Conservation (phyloP, 2,113 vertebrate genomes). For the Dromiciops gliroides region DNA sequence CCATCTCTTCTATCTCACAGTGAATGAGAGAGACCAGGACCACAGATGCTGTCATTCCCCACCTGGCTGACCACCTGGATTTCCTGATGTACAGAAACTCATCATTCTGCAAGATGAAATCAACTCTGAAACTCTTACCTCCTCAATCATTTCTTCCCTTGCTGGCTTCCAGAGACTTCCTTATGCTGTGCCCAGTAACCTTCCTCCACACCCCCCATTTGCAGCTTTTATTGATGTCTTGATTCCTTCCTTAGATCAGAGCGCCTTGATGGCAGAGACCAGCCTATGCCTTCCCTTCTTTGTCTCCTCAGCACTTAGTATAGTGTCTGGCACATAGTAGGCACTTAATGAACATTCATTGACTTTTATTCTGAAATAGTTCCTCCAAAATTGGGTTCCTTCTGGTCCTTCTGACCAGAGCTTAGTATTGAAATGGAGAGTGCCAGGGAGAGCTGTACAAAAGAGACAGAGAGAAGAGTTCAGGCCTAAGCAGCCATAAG, state of each 20-base stretch:
- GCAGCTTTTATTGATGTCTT: neutral
- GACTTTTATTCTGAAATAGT: neutral
- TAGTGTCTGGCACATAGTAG: neutral
- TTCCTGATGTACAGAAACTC: neutral
- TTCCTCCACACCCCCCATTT: neutral
- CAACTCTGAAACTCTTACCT: neutral
- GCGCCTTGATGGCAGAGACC: neutral
- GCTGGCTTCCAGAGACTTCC: neutral
- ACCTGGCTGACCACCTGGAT: neutral
- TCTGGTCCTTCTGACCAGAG: neutral
- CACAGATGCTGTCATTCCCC: neutral
- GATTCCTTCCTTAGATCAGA: neutral
- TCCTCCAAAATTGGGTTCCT: too few relatives aligned
- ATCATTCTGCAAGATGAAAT: neutral
- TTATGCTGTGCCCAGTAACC: too few relatives aligned
- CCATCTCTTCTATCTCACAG: neutral
- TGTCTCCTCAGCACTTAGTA: neutral
- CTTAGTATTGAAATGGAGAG: neutral
- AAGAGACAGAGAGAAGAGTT: neutral
- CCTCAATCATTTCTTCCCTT: neutral
- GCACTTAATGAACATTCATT: neutral
- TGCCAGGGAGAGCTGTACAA: neutral
- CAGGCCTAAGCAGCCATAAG: neutral
- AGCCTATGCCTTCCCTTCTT: neutral
- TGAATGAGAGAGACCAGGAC: neutral